Conservation (phyloP, 2,797 vertebrate species). For the Coregonus suidteri region DNA sequence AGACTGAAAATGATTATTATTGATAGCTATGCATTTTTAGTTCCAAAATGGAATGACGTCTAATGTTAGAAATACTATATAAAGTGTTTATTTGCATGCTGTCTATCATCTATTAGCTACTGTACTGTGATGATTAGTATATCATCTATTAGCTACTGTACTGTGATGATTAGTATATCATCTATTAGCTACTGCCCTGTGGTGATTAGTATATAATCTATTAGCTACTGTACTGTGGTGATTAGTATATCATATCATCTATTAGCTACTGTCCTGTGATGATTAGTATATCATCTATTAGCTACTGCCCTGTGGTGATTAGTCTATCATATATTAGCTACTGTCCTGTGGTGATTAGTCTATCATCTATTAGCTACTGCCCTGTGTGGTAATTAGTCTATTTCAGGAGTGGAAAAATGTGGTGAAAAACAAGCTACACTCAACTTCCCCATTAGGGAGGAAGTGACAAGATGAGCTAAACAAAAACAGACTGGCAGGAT, state of each 20-base stretch:
- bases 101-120: neutral
- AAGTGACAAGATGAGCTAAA: neutral
- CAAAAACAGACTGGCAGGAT: neutral
- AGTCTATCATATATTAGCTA: neutral
- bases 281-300: neutral
- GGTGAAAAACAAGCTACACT: conserved; percentile 65
- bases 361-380: neutral
- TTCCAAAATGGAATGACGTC: neutral
- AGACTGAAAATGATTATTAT: too few species aligned
- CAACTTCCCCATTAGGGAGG: conserved; percentile 83
- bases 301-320: neutral
- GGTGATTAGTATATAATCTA: neutral
- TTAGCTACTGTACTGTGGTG: neutral
- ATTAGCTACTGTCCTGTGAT: neutral
- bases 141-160: neutral
- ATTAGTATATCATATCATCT: neutral
- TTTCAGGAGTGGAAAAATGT: neutral
- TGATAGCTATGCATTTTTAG: neutral
- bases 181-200: neutral
- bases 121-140: neutral
- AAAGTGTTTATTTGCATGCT: neutral
- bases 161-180: neutral
- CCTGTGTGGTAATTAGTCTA: neutral
- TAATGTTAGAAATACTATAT: neutral
- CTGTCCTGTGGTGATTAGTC: neutral